Evolutionary conservation across 2,888 invertebrate species (phyloP).

Genomic region (Drosophila stalkeri): DNA sequence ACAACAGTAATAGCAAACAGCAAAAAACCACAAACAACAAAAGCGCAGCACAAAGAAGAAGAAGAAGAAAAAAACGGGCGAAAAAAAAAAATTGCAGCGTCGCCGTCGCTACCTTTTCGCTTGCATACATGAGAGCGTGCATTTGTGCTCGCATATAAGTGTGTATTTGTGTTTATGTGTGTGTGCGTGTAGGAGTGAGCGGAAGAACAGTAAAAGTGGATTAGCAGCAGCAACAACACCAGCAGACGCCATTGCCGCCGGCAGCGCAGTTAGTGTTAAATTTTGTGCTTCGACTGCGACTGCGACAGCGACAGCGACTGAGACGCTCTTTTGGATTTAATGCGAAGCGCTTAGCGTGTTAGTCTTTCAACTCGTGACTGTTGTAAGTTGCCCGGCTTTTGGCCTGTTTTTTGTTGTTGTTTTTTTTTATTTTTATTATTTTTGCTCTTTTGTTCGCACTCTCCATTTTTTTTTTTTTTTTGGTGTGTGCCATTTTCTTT

Average conservation of each 20-base stretch:
- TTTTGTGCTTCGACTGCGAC: constrained; percentile 35
- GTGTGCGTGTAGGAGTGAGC: constrained; percentile 29
- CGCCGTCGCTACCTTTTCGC: constrained; percentile 47
- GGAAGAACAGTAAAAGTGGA: constrained; percentile 64
- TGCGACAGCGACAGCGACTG: constrained; percentile 33
- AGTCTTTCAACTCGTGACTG: constrained; percentile 64
- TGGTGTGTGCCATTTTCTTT: constrained; percentile 19
- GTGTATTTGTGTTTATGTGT: constrained; percentile 4
- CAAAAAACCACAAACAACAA: constrained; percentile 44
- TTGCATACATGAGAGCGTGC: constrained; percentile 27
- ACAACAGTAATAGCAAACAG: neutral
- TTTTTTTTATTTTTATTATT: neutral
- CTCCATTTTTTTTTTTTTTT: neutral
- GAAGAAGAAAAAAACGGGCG: neutral
- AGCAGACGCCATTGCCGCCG: constrained; percentile 44
- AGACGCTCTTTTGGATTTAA: constrained; percentile 54
- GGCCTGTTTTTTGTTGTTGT: constrained; percentile 31
- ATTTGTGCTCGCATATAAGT: neutral
- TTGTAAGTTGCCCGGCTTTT: constrained; percentile 60
- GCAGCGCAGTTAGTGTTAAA: constrained; percentile 40
- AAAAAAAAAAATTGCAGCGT: constrained; percentile 33
- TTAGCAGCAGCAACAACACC: constrained; percentile 49
- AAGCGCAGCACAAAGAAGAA: constrained; percentile 36
- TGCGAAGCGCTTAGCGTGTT: constrained; percentile 60
- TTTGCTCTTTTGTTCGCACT: constrained; percentile 3